Evolutionary conservation across 2,888 invertebrate genomes (phyloP).

Genomic region (Monoplex corrugatus): DNA sequence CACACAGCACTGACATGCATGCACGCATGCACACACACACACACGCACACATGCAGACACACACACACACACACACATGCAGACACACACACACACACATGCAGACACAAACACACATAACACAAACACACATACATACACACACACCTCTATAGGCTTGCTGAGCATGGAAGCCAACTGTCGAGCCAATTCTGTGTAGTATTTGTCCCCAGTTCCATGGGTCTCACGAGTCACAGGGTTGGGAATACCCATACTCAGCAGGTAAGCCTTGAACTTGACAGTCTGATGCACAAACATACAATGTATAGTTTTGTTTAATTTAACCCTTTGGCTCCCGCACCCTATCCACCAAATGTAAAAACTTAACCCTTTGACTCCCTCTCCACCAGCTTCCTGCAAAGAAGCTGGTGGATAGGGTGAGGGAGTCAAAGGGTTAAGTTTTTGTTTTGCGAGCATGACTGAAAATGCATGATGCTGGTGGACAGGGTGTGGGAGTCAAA

Average conservation of each 20-base stretch:
- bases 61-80: not conserved
- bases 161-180: slow-evolving; percentile 92
- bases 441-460: too few relatives aligned
- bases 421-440: too few relatives aligned
- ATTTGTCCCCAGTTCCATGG: slow-evolving; percentile 90
- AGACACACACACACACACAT: not conserved
- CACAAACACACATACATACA: slow-evolving; percentile 13
- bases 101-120: not conserved
- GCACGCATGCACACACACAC: too few relatives aligned
- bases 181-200: slow-evolving; percentile 91
- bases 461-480: too few relatives aligned
- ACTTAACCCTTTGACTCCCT: too few relatives aligned
- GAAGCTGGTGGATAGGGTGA: too few relatives aligned
- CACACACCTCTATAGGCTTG: slow-evolving; percentile 88
- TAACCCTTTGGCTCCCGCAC: not conserved
- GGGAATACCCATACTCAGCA: slow-evolving; percentile 97
- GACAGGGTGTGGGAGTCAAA: too few relatives aligned
- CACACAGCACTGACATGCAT: too few relatives aligned
- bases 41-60: not conserved
- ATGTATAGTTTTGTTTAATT: not conserved
- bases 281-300: slow-evolving; percentile 85
- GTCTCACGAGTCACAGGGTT: slow-evolving; percentile 98
- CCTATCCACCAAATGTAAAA: not conserved
- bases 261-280: slow-evolving; percentile 95
- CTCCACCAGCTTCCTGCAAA: too few relatives aligned